phyloP scores from a whole-genome alignment of 2,113 vertebrate genomes.

The Microtus montanus region DNA sequence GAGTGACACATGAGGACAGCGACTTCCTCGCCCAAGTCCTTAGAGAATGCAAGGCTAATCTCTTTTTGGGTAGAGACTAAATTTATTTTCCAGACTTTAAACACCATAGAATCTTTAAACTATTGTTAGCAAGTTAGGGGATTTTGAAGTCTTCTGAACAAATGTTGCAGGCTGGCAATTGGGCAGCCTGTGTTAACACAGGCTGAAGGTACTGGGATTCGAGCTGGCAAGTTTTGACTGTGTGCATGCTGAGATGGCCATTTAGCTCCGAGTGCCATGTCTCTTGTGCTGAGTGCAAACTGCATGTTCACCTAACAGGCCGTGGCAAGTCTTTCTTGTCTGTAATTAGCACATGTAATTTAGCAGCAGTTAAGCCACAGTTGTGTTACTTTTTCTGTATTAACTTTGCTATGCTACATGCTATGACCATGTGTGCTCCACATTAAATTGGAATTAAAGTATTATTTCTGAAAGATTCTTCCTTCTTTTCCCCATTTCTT shows the following conservation, averaged over 20 bases:
- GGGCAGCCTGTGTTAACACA: constrained; percentile 73
- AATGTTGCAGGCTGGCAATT: constrained; percentile 75
- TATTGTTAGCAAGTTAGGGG: constrained; percentile 68
- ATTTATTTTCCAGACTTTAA: constrained; percentile 65
- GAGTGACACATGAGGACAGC: constrained; percentile 14
- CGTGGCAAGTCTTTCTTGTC: constrained; percentile 63
- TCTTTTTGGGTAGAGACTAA: constrained; percentile 36
- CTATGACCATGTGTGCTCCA: constrained; percentile 57
- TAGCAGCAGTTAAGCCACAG: constrained; percentile 69
- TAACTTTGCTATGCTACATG: constrained; percentile 58
- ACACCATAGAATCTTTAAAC: constrained; percentile 60
- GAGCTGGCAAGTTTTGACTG: constrained; percentile 62
- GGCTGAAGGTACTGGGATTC: constrained; percentile 67
- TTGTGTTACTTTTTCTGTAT: constrained; percentile 49
- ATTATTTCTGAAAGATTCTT: constrained; percentile 62
- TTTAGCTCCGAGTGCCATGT: constrained; percentile 59
- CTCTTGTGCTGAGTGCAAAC: constrained; percentile 68
- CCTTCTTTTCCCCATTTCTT: constrained; percentile 38
- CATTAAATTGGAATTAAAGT: constrained; percentile 66
- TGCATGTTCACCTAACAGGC: constrained; percentile 63
- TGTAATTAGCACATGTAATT: constrained; percentile 59
- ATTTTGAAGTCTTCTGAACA: constrained; percentile 71
- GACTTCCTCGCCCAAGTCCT: constrained; percentile 37
- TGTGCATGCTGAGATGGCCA: constrained; percentile 62
- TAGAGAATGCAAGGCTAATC: constrained; percentile 48